Evolutionary conservation across 1,140 invertebrate genomes (phyloP), one percentile per base, ranked within the genome.

Genomic region (Acromyrmex echinatior): DNA sequence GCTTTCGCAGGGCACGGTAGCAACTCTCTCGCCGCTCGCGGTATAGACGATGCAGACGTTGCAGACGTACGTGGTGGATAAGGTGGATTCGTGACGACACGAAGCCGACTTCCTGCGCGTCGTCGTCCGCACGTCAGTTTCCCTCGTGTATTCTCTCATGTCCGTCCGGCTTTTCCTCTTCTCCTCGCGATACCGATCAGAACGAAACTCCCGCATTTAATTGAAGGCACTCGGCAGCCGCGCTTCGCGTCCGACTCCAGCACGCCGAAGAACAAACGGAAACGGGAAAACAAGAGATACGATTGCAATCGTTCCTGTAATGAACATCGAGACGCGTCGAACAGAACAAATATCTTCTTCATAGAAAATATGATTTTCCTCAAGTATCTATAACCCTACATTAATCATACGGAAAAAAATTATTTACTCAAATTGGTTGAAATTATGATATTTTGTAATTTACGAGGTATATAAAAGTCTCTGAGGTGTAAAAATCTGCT

Each of bases 21-120:
- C n/a, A 35, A 53, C 58, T 63, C 76, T 51, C 76, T 51, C 49
- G 14, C 49, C 31, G 31, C 4, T 35, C 31, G 31, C 31, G 31
- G 31, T 3, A 25, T 25, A 4, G 31, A 31, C 31, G 31, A 31
- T 5, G 31, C 31, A 35, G 31, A 35, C 31, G 49, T 3, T 3
- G 12, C 49, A 39, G 49, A 14, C 49, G 10, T 14, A 49, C 7
- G 62, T 45, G 7, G 45, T 45, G 16, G 16, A 28, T 35, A 35
- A 35, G 21, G 49, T 51, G 79, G 62, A 77, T 84, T 87, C 86
- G 86, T 87, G 85, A 88, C 87, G 87, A 88, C 87, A 88, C 70
- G 86, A 82, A 87, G 86, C 85, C 79, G 58, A 87, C 87, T 88
- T 88, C 87, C 87, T 88, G 87, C 77, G 70, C 74, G 68, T 77